Percentiles rank a stretch among this genome's conserved stretches.
Conservation (phyloP, 92 coral and sea anemone genomes). For the Palythoa grandiflora region DNA sequence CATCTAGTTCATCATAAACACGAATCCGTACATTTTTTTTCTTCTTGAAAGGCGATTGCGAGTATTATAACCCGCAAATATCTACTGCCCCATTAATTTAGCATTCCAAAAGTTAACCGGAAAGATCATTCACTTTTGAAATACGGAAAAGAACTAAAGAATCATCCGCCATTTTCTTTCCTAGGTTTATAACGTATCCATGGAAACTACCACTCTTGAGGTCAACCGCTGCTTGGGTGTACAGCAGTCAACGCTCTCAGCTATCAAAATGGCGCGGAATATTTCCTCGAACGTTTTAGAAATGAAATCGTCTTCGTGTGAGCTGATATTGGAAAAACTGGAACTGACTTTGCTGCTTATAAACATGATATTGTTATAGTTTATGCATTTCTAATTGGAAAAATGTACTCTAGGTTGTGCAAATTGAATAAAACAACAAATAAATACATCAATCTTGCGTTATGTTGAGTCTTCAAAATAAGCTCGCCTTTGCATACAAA, state of each 20-base stretch:
- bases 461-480: constrained; percentile 9
- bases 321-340: not conserved
- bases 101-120: not conserved
- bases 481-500: not conserved
- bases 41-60: not conserved
- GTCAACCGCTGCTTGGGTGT: constrained; percentile 33
- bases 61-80: not conserved
- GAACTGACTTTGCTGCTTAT: constrained; percentile 16
- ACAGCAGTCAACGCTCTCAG: constrained; percentile 15
- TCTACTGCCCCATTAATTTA: not conserved
- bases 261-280: constrained; percentile 14
- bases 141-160: no score
- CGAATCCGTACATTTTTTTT: not conserved
- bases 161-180: constrained; percentile 17
- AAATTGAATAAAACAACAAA: constrained; percentile 29
- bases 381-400: constrained; percentile 36
- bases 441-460: constrained; percentile 14
- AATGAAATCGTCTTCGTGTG: constrained; percentile 23
- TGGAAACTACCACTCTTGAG: constrained; percentile 35
- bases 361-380: not conserved
- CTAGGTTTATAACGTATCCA: constrained; percentile 16
- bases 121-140: not conserved
- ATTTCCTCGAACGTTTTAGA: constrained; percentile 8
- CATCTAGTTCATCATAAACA: not conserved
- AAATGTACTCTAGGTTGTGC: constrained; percentile 10